phyloP scores from a whole-genome alignment of 2,888 invertebrate species.

The Caenorhabditis panamensis region DNA sequence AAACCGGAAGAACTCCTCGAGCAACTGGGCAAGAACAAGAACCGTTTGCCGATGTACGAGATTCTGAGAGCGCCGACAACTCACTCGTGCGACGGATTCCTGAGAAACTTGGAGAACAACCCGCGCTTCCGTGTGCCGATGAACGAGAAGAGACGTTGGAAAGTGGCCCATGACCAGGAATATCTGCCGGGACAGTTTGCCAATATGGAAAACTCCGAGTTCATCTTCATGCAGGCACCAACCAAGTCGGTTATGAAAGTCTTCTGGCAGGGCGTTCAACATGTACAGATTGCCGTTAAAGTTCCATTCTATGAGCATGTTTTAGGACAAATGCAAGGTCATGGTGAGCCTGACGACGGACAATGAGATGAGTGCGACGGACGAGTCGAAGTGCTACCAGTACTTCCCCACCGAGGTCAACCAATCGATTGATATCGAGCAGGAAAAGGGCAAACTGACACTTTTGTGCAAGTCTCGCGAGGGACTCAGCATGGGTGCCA shows the following conservation, averaged over 20 bases:
- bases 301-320: background rate
- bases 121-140: conserved; percentile 48
- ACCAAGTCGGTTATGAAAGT: conserved; percentile 32
- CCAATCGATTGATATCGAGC: conserved; percentile 45
- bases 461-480: conserved; percentile 40
- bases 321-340: conserved; percentile 49
- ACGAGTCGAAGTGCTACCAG: conserved; percentile 55
- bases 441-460: conserved; percentile 43
- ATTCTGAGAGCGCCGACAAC: conserved; percentile 9
- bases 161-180: conserved; percentile 26
- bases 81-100: conserved; percentile 14
- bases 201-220: conserved; percentile 56
- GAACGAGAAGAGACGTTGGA: conserved; percentile 29
- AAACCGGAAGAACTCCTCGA: conserved; percentile 28
- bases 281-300: background rate
- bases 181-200: conserved; percentile 48
- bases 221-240: conserved; percentile 58
- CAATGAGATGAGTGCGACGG: conserved; percentile 44
- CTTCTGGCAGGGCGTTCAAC: conserved; percentile 48
- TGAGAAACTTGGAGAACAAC: conserved; percentile 25
- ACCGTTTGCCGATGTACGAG: conserved; percentile 22
- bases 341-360: conserved; percentile 48
- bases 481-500: conserved; percentile 24
- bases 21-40: conserved; percentile 18
- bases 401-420: conserved; percentile 61